These are phyloP conservation scores for Polietes domitor DNA, from an alignment of 2,888 invertebrate genomes.

Conservation along the genomic window DNA sequence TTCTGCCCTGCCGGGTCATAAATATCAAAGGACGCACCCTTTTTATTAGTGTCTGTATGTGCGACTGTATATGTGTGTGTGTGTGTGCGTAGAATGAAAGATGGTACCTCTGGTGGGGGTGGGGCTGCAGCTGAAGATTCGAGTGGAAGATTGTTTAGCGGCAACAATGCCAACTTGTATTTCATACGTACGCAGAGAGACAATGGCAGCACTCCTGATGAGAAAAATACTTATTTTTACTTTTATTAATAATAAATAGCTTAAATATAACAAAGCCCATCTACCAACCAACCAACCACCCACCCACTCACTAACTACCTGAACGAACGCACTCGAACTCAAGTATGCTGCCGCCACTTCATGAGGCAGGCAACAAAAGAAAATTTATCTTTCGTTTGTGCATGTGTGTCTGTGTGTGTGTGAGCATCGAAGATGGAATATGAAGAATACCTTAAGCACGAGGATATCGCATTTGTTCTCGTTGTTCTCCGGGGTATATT, in stretches of 20 bases:
- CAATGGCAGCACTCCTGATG: constrained; percentile 41
- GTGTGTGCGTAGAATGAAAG: constrained; percentile 9
- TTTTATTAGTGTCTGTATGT: constrained; percentile 45
- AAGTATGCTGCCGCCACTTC: neutral
- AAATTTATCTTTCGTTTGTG: constrained; percentile 49
- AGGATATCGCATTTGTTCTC: neutral
- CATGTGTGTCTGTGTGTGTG: neutral
- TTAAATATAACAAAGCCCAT: constrained; percentile 52
- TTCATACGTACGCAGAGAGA: constrained; percentile 16
- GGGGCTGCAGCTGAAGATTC: neutral
- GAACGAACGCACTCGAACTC: constrained; percentile 43
- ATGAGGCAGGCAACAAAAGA: constrained; percentile 41
- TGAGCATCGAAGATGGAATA: neutral
- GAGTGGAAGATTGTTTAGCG: constrained; percentile 32
- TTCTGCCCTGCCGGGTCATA: constrained; percentile 16
- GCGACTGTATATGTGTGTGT: neutral
- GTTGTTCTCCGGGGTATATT: neutral
- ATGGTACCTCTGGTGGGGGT: constrained; percentile 11
- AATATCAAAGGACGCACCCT: constrained; percentile 63
- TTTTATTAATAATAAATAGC: constrained; percentile 65
- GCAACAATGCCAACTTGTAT: constrained; percentile 46
- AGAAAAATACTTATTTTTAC: constrained; percentile 53
- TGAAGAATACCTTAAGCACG: constrained; percentile 3
- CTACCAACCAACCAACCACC: too few species aligned
- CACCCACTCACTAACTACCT: too few species aligned